Conservation (phyloP, 2,113 vertebrate genomes). For the Dunckerocampus dactyliophorus region DNA sequence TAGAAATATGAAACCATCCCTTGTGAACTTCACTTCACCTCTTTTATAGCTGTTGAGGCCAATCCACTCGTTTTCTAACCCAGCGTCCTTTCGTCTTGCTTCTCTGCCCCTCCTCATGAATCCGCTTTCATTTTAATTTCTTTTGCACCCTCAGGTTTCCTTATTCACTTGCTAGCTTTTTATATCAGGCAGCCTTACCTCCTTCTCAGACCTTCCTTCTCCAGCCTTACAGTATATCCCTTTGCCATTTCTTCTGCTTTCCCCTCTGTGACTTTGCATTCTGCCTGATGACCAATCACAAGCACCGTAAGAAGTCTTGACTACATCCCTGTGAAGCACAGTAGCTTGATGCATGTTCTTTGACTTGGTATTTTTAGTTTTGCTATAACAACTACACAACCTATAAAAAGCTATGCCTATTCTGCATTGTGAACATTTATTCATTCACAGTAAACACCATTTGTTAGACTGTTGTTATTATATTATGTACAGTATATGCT, state of each 20-base stretch:
- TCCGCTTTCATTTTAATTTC: slow-evolving; percentile 42
- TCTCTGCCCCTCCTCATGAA: slow-evolving; percentile 33
- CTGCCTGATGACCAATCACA: neutral
- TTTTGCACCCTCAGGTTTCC: slow-evolving; percentile 16
- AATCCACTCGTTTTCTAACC: slow-evolving; percentile 37
- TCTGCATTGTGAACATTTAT: too few relatives aligned
- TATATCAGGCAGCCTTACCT: neutral
- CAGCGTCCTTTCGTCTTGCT: slow-evolving; percentile 55
- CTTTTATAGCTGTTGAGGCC: slow-evolving; percentile 29
- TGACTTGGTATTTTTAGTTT: too few relatives aligned
- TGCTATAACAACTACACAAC: too few relatives aligned
- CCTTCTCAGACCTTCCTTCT: slow-evolving; percentile 19
- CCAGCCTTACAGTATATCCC: slow-evolving; percentile 18
- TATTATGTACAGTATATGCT: too few relatives aligned
- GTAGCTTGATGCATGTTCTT: too few relatives aligned
- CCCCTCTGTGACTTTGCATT: neutral
- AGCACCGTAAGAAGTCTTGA: too few relatives aligned
- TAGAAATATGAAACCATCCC: slow-evolving; percentile 24
- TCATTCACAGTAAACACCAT: too few relatives aligned
- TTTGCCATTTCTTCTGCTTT: neutral
- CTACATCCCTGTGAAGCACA: too few relatives aligned
- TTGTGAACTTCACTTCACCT: slow-evolving; percentile 58
- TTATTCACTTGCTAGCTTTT: slow-evolving; percentile 11
- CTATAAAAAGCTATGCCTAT: too few relatives aligned
- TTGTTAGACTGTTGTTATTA: too few relatives aligned